Percentiles rank a stretch among this genome's conserved stretches.
Evolutionary conservation across 1,140 invertebrate species (phyloP).

Genomic region (Pseudomyrmex sp.): DNA sequence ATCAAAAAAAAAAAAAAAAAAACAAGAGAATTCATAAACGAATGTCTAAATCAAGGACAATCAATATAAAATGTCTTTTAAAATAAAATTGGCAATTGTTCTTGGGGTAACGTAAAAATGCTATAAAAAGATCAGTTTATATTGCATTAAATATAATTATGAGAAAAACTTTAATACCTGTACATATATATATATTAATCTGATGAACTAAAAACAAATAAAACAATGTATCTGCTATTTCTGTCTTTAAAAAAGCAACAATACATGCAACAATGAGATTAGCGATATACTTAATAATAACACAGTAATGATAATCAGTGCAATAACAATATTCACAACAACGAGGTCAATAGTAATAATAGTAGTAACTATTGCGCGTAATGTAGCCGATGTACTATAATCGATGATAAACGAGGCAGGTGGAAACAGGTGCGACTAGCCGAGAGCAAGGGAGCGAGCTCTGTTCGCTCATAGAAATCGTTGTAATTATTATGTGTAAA

Average conservation of each 20-base stretch:
- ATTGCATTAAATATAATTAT: no score
- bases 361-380: constrained; percentile 37
- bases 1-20: not conserved
- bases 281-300: constrained; percentile 22
- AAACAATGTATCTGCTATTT: no score
- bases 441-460: constrained; percentile 15
- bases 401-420: constrained; percentile 50
- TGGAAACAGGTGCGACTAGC: constrained; percentile 53
- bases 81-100: no score
- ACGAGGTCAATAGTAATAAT: constrained; percentile 42
- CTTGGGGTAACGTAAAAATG: no score
- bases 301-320: constrained; percentile 21
- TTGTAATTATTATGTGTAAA: constrained; percentile 77
- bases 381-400: constrained; percentile 50
- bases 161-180: no score
- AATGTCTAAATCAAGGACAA: no score
- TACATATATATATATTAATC: no score
- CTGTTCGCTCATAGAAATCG: constrained; percentile 64
- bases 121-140: no score
- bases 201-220: no score
- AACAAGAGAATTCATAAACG: not conserved
- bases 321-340: constrained; percentile 43
- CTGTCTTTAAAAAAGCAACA: no score
- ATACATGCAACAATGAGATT: constrained; percentile 18
- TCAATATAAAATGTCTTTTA: no score